phyloP scores from a whole-genome alignment of 2,888 invertebrate species.

The Rhingia rostrata region DNA sequence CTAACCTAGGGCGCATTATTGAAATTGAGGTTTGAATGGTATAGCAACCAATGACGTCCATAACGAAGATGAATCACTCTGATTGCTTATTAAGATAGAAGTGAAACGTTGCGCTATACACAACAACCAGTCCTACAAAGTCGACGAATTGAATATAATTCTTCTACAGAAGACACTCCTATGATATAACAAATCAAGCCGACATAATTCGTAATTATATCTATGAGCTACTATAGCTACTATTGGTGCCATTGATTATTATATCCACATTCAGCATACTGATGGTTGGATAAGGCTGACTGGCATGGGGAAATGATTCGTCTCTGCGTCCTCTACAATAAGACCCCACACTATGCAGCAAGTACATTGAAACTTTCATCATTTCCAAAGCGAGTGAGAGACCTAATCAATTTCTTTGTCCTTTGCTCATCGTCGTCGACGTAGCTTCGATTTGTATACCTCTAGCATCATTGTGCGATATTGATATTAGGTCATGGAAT shows the following conservation, averaged over 20 bases:
- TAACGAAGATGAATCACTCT: slow-evolving; percentile 7
- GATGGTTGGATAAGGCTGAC: slow-evolving; percentile 10
- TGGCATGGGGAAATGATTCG: slow-evolving; percentile 17
- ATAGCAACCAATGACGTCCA: neutral
- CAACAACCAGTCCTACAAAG: neutral
- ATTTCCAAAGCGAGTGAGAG: slow-evolving; percentile 38
- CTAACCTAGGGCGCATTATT: slow-evolving; percentile 22
- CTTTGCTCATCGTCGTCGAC: slow-evolving; percentile 7
- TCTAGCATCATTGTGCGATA: slow-evolving; percentile 55
- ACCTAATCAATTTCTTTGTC: slow-evolving; percentile 68
- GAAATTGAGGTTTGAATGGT: slow-evolving; percentile 39
- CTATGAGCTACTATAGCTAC: slow-evolving; percentile 24
- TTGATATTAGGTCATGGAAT: slow-evolving; percentile 64
- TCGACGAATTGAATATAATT: slow-evolving; percentile 18
- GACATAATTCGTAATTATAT: slow-evolving; percentile 32
- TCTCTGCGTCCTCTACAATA: neutral
- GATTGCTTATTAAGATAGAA: slow-evolving; percentile 28
- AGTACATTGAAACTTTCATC: slow-evolving; percentile 53
- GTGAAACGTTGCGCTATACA: neutral
- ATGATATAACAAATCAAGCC: slow-evolving; percentile 25
- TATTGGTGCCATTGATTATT: slow-evolving; percentile 24
- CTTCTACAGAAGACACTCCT: neutral
- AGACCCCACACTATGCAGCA: slow-evolving; percentile 4
- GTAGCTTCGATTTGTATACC: neutral
- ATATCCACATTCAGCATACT: slow-evolving; percentile 1